Evolutionary conservation across 2,888 invertebrate species (phyloP), one percentile per base, ranked within the genome.

Genomic region (Opisthograptis luteolata): DNA sequence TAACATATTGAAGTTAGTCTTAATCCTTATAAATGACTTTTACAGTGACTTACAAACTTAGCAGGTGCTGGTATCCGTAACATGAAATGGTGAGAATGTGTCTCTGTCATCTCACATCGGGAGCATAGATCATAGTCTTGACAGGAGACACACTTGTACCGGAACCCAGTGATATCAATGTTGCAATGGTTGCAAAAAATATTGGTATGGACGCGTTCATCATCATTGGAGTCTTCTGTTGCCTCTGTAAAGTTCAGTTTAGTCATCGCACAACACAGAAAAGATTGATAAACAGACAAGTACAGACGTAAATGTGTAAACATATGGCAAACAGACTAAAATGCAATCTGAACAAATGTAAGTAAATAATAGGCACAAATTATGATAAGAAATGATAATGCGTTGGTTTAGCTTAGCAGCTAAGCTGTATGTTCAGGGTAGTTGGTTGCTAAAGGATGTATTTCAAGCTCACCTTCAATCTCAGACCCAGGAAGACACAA

Each of bases 111-210:
- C 74, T 97, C 96, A 71, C 98, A 98, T 3, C 83, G 81, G 17
- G 91, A 85, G 70, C 98, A 98, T 9, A 98, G 91, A 75, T 98
- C 97, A 74, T 90, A 98, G 75, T 97, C 94, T 0, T 88, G 77
- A 62, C 98, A 98, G 42, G 94, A 92, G 10, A 95, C 79, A 73
- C 98, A 98, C 79, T 97, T 97, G 87, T 96, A 98, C 1, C 97
- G 93, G 62, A 93, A 94, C 0, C 97, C 97, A n/a, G 80, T 62
- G 2, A 97, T 90, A 0, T 81, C 68, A 0, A 82, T 79, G 0
- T 93, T 85, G 68, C 97, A 98, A 9, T 87, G 92, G 76, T 97
- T 95, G 71, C 97, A 98, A 1, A 91, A 72, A 0, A 97, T 92
- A 4, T 91, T 89, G 0, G 77, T 69, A 68, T 96, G 67, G 0